A percentile compares a stretch with the other conserved stretches of the same genome.
Conservation (phyloP, 2,113 vertebrate genomes). For the Brevimyrus niger region DNA sequence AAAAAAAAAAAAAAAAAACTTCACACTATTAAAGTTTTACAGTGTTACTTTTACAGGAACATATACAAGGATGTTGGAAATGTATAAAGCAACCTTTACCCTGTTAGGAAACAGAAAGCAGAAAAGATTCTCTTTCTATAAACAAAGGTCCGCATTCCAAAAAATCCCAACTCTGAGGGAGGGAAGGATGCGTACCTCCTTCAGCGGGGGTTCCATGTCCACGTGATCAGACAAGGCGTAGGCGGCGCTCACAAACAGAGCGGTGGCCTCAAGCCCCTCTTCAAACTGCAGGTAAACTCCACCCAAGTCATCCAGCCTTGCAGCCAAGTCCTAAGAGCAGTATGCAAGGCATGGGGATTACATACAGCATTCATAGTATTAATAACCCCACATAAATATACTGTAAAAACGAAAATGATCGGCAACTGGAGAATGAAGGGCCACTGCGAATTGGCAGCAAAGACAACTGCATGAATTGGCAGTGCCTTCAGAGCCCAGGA, state of each 20-base stretch:
- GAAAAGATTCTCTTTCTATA: not conserved
- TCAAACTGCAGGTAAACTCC: conserved; percentile 95
- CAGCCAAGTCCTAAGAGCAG: conserved; percentile 78
- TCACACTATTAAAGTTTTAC: not conserved
- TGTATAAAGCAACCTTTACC: not conserved
- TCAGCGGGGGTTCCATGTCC: conserved; percentile 83
- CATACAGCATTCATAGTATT: not conserved
- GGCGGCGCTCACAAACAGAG: conserved; percentile 84
- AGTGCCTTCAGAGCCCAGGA: not conserved
- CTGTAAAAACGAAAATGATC: not conserved
- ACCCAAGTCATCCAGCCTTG: conserved; percentile 91
- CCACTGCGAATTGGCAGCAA: not conserved
- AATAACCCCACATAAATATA: not conserved
- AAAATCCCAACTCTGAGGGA: not conserved
- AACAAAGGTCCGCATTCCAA: not conserved
- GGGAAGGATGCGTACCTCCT: conserved; percentile 67
- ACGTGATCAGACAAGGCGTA: conserved; percentile 89
- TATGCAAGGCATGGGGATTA: not conserved
- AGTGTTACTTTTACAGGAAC: not conserved
- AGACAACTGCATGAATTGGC: not conserved
- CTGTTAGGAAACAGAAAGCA: not conserved
- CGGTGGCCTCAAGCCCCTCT: conserved; percentile 90
- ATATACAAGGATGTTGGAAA: not conserved
- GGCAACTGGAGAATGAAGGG: not conserved
- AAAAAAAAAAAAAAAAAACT: not conserved